A percentile compares a stretch with the other conserved stretches of the same genome.
Evolutionary conservation across 2,888 invertebrate genomes (phyloP).

Genomic region (Venusia cambrica): DNA sequence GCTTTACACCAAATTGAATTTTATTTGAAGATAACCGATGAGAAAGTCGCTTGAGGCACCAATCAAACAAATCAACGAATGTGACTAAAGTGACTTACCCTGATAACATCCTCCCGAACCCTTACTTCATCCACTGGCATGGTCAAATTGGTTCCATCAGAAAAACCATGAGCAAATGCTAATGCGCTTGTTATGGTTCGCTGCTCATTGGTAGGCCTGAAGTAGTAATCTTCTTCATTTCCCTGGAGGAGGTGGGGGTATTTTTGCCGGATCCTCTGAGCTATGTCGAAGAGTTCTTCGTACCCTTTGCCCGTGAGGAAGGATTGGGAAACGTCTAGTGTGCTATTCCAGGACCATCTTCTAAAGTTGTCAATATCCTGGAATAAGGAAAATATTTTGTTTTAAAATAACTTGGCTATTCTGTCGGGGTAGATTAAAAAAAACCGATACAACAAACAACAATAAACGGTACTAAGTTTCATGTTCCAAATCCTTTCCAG

Average conservation of each 20-base stretch:
- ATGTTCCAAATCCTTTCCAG: too few relatives aligned
- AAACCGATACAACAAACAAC: too few relatives aligned
- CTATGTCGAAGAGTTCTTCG: conserved; percentile 85
- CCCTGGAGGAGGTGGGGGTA: conserved; percentile 66
- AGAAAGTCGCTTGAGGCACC: too few relatives aligned
- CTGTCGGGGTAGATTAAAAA: too few relatives aligned
- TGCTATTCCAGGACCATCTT: conserved; percentile 84
- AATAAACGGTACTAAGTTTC: too few relatives aligned
- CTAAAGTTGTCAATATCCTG: conserved; percentile 84
- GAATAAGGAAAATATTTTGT: too few relatives aligned
- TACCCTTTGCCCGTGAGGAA: conserved; percentile 81
- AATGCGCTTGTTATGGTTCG: conserved; percentile 82
- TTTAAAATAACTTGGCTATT: too few relatives aligned
- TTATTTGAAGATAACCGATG: too few relatives aligned
- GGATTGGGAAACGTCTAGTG: conserved; percentile 78
- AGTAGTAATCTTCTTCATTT: conserved; percentile 73
- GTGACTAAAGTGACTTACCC: conserved; percentile 43
- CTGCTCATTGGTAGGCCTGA: conserved; percentile 82
- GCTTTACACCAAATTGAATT: too few relatives aligned
- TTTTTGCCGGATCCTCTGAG: conserved; percentile 46
- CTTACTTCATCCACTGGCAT: conserved; percentile 44
- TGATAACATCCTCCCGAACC: conserved; percentile 51
- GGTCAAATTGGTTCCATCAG: conserved; percentile 43
- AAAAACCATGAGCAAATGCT: conserved; percentile 81
- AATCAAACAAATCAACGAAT: too few relatives aligned